phyloP scores from a whole-genome alignment of 2,888 invertebrate species.

The Oxystoma pomonae region DNA sequence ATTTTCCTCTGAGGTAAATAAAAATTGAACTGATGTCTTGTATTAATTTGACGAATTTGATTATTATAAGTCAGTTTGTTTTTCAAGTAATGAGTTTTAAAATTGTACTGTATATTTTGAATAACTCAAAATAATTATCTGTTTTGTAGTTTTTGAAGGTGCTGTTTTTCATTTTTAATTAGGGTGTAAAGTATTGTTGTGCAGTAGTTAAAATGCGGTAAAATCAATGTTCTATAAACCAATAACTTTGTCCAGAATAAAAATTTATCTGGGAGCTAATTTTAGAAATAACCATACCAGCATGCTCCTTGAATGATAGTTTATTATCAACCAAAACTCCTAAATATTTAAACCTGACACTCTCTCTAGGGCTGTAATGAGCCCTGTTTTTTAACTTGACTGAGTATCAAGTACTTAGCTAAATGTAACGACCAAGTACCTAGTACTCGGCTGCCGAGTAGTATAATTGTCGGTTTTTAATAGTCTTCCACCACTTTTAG shows the following conservation, averaged over 20 bases:
- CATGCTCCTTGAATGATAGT: not conserved
- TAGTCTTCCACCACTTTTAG: too few relatives aligned
- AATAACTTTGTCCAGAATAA: not conserved
- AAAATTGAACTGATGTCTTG: not conserved
- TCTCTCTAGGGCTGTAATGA: too few relatives aligned
- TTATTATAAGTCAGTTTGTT: too few relatives aligned
- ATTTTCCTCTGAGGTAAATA: not conserved
- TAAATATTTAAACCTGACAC: slow-evolving; percentile 5
- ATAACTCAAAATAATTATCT: not conserved
- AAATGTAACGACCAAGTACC: too few relatives aligned
- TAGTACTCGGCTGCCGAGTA: too few relatives aligned
- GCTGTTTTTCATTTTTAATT: not conserved
- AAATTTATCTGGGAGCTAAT: not conserved
- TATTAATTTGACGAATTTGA: not conserved
- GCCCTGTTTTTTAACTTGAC: too few relatives aligned
- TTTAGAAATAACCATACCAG: not conserved
- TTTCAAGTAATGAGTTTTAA: too few relatives aligned
- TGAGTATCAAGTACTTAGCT: too few relatives aligned
- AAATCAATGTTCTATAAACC: slow-evolving; percentile 5
- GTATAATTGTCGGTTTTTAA: too few relatives aligned
- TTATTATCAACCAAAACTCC: not conserved
- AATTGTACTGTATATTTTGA: not conserved
- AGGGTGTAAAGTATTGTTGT: not conserved
- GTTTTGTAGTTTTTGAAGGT: slow-evolving; percentile 10
- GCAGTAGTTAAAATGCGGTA: slow-evolving; percentile 6